phyloP scores from a whole-genome alignment of 2,888 invertebrate genomes.

The Rhagophthalmus giganteus region DNA sequence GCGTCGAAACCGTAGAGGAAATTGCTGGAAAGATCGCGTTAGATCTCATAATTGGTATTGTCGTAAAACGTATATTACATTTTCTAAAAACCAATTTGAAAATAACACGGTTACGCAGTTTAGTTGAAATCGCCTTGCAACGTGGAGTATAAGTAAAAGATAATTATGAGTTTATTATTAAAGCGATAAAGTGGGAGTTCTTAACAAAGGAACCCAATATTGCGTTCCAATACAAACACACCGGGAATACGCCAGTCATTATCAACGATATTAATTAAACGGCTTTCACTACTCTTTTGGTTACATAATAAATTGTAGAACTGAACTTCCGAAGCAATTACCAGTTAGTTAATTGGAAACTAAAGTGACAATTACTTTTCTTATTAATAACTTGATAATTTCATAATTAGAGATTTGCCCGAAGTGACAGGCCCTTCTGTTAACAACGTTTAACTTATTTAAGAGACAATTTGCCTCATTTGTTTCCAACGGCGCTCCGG shows the following conservation, averaged over 20 bases:
- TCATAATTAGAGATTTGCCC: slow-evolving; percentile 53
- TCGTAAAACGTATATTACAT: too few species aligned
- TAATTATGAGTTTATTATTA: slow-evolving; percentile 24
- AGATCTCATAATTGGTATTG: too few species aligned
- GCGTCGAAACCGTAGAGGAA: too few species aligned
- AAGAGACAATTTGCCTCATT: slow-evolving; percentile 40
- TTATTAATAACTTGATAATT: slow-evolving; percentile 48
- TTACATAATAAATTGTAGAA: slow-evolving; percentile 26
- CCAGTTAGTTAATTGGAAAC: slow-evolving; percentile 53
- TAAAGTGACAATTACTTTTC: slow-evolving; percentile 54
- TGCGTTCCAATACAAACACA: slow-evolving; percentile 24
- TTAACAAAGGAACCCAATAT: slow-evolving; percentile 26
- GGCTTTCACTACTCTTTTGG: slow-evolving; percentile 29
- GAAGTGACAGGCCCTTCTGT: slow-evolving; percentile 42
- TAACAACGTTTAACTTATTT: slow-evolving; percentile 40
- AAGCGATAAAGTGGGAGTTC: slow-evolving; percentile 12
- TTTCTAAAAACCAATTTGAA: too few species aligned
- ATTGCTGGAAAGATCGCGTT: too few species aligned
- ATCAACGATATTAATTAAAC: slow-evolving; percentile 30
- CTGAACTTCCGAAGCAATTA: slow-evolving; percentile 42
- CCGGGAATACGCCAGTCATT: slow-evolving; percentile 26
- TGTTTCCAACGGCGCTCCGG: slow-evolving; percentile 28
- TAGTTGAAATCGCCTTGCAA: background rate
- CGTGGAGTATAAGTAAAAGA: slow-evolving; percentile 7
- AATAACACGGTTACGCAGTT: background rate